Conservation (phyloP, 2,888 invertebrate species). For the Agrilus mali region DNA sequence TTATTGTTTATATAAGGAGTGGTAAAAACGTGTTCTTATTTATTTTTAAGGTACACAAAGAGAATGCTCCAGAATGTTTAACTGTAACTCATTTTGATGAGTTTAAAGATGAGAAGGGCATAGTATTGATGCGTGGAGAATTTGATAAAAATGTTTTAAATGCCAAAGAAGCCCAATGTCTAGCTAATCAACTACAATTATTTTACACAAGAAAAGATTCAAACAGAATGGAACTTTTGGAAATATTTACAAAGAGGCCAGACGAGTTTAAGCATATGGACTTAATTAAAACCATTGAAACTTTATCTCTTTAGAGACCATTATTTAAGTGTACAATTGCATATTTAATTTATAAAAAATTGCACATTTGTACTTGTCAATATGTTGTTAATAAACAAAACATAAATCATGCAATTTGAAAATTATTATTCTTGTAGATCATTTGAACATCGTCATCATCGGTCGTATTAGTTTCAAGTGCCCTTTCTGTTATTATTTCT, state of each 20-base stretch:
- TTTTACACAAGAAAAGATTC: slow-evolving; percentile 61
- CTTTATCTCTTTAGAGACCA: slow-evolving; percentile 35
- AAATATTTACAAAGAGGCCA: slow-evolving; percentile 57
- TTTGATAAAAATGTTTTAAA: slow-evolving; percentile 66
- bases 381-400: no score
- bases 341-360: no score
- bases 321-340: no score
- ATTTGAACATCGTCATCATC: no score
- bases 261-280: slow-evolving; percentile 73
- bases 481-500: no score
- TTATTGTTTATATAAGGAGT: no score
- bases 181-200: slow-evolving; percentile 75
- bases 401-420: no score
- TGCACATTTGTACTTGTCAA: neutral
- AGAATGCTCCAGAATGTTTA: slow-evolving; percentile 80
- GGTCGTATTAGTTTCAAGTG: no score
- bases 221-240: slow-evolving; percentile 47
- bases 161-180: slow-evolving; percentile 69
- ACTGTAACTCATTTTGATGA: slow-evolving; percentile 71
- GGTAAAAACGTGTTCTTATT: neutral
- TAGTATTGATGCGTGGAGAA: slow-evolving; percentile 77
- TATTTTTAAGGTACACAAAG: slow-evolving; percentile 55
- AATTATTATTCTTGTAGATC: no score
- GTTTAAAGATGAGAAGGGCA: slow-evolving; percentile 51
- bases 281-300: slow-evolving; percentile 63